Conservation (phyloP, 2,888 invertebrate species). For the Palloptera scutellata region DNA sequence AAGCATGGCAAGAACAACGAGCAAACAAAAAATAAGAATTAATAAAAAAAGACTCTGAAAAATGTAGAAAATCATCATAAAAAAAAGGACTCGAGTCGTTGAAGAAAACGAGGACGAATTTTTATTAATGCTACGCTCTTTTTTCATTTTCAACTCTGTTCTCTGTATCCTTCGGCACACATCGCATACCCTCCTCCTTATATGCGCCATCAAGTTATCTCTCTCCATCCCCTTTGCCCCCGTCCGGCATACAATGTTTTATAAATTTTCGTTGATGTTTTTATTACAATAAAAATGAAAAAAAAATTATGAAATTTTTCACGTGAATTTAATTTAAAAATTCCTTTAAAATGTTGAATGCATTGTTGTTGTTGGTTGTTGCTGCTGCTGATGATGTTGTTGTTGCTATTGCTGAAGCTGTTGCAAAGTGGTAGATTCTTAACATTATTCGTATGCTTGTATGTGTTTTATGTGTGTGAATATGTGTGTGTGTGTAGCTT, state of each 20-base stretch:
- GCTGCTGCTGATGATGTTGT: no score
- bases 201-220: slow-evolving; percentile 2
- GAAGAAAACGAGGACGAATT: slow-evolving; percentile 41
- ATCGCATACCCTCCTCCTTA: background rate
- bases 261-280: slow-evolving; percentile 11
- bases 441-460: slow-evolving; percentile 14
- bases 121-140: slow-evolving; percentile 31
- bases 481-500: slow-evolving; percentile 3
- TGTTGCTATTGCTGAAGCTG: no score
- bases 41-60: slow-evolving; percentile 18
- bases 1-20: slow-evolving; percentile 25
- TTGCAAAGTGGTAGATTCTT: slow-evolving; percentile 8
- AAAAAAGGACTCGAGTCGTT: slow-evolving; percentile 28
- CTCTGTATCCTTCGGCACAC: background rate
- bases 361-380: background rate
- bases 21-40: slow-evolving; percentile 19
- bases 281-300: slow-evolving; percentile 18
- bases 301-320: slow-evolving; percentile 37
- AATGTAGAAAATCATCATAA: slow-evolving; percentile 32
- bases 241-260: slow-evolving; percentile 17
- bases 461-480: background rate
- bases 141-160: slow-evolving; percentile 2
- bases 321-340: slow-evolving; percentile 44
- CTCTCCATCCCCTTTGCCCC: slow-evolving; percentile 20
- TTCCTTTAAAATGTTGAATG: slow-evolving; percentile 34